Conservation (phyloP, 2,797 vertebrate genomes). For the Sebastiscus tertius region DNA sequence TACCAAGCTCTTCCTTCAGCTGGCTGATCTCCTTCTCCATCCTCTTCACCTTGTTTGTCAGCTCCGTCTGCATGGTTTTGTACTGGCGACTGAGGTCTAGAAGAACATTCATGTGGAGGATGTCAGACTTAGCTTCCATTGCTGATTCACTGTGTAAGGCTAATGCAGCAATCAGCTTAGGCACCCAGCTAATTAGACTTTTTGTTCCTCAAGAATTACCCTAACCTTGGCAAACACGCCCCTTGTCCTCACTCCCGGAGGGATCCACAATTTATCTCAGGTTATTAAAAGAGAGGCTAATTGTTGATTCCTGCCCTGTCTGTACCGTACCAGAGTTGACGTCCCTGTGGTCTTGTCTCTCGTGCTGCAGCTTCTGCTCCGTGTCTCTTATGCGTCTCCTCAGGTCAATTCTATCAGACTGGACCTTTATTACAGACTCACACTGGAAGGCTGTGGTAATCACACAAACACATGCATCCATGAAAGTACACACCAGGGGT, state of each 20-base stretch:
- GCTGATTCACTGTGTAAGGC: conserved; percentile 29
- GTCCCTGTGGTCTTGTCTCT: conserved; percentile 78
- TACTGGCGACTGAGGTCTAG: conserved; percentile 79
- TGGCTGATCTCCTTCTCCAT: conserved; percentile 73
- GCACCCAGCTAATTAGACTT: conserved; percentile 49
- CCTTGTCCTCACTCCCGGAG: conserved; percentile 33
- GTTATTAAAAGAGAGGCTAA: conserved; percentile 50
- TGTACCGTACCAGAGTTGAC: conserved; percentile 76
- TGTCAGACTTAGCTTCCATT: conserved; percentile 25
- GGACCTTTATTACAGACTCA: conserved; percentile 63
- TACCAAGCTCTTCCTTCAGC: conserved; percentile 78
- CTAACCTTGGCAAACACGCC: conserved; percentile 39
- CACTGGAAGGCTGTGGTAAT: conserved; percentile 69
- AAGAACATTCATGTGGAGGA: conserved; percentile 24
- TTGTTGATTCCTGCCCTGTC: conserved; percentile 33
- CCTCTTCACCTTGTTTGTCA: conserved; percentile 61
- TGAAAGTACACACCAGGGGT: background rate
- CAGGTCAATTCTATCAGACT: conserved; percentile 69
- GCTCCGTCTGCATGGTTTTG: conserved; percentile 73
- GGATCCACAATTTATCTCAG: conserved; percentile 41
- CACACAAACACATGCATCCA: conserved; percentile 20
- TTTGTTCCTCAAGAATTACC: conserved; percentile 48
- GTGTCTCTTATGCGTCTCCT: conserved; percentile 65
- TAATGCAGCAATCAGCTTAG: conserved; percentile 56
- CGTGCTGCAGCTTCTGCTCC: conserved; percentile 74